These are phyloP conservation scores for Pseudoips prasinana DNA, from an alignment of 2,888 invertebrate genomes.

Conservation along the genomic window DNA sequence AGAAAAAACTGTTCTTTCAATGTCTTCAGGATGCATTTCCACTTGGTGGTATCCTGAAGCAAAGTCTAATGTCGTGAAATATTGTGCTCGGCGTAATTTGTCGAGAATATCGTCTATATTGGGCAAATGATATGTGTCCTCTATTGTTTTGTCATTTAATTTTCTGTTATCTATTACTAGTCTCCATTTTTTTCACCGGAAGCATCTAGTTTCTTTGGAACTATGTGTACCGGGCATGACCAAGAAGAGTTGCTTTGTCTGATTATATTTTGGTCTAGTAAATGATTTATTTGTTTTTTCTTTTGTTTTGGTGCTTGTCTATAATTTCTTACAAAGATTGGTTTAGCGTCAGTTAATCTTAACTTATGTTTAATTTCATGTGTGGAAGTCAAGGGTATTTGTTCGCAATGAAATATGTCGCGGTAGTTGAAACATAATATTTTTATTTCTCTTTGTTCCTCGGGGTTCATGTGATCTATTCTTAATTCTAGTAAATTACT, in stretches of 20 bases:
- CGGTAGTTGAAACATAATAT: constrained; percentile 33
- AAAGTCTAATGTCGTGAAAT: constrained; percentile 30
- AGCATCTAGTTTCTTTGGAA: too few relatives aligned
- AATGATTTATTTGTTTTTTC: constrained; percentile 6
- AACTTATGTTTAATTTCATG: constrained; percentile 43
- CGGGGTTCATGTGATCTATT: constrained; percentile 31
- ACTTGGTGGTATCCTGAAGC: too few relatives aligned
- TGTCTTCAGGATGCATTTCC: too few relatives aligned
- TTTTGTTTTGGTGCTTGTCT: too few relatives aligned
- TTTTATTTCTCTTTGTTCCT: constrained; percentile 32
- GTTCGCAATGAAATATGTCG: constrained; percentile 41
- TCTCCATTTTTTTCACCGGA: constrained; percentile 7
- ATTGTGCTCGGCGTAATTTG: constrained; percentile 24
- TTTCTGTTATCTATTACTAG: constrained; percentile 19
- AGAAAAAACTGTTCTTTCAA: constrained; percentile 40
- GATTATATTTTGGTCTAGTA: constrained; percentile 11
- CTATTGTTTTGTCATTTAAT: constrained; percentile 28
- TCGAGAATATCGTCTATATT: constrained; percentile 32
- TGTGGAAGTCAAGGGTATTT: constrained; percentile 37
- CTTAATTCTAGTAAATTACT: constrained; percentile 11
- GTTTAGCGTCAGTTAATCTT: constrained; percentile 17
- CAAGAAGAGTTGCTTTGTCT: constrained; percentile 9
- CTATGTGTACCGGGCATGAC: too few relatives aligned
- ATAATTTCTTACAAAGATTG: constrained; percentile 13
- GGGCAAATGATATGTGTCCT: constrained; percentile 31